Evolutionary conservation across 2,888 invertebrate species (phyloP), one percentile per base, ranked within the genome.

Genomic region (Stenodera caucasica): DNA sequence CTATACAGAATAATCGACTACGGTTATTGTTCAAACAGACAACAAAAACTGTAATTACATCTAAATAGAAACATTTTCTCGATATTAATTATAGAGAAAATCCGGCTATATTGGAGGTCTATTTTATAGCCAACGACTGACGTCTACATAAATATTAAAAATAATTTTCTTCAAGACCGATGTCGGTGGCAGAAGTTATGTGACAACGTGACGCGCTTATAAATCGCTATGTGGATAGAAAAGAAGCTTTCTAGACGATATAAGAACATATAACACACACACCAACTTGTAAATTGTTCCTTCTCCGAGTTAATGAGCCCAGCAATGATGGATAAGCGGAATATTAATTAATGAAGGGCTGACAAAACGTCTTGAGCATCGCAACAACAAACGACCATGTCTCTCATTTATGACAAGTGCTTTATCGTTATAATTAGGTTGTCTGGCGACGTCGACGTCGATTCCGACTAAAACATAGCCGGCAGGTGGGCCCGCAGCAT

Each of bases 401-500:
- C 70, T 70, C 69, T 65, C 70, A 65, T 66, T 77, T 78, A 77
- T 77, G 77, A 78, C 77, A 75, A 70, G 70, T 74, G 66, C 57
- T 51, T 65, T 69, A 72, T 72, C 69, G 67, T 45, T 45, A 71
- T 75, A 78, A 78, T 78, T 78, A 77, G 75, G 70, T 60, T 72
- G 73, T 70, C 75, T 74, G 75, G 69, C 66, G 64, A 64, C 63
- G 40, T 64, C 33, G 4, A 12, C 37, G 15, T 15, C 15, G 15
- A 7, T 11, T 12, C 4, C 33, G 12, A 33, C 33, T n/a, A 56
- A 53, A 35, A 57, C 56, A 71, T 70, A 70, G 64, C 72, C 76
- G 49, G 77, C 78, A 78, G 78, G 78, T 78, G 78, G 78, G 73
- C 77, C 77, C 76, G 75, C 75, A 23, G 45, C 45, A 75, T 77